Evolutionary conservation across 2,113 vertebrate species (phyloP).

Genomic region (Lagenorhynchus albirostris): DNA sequence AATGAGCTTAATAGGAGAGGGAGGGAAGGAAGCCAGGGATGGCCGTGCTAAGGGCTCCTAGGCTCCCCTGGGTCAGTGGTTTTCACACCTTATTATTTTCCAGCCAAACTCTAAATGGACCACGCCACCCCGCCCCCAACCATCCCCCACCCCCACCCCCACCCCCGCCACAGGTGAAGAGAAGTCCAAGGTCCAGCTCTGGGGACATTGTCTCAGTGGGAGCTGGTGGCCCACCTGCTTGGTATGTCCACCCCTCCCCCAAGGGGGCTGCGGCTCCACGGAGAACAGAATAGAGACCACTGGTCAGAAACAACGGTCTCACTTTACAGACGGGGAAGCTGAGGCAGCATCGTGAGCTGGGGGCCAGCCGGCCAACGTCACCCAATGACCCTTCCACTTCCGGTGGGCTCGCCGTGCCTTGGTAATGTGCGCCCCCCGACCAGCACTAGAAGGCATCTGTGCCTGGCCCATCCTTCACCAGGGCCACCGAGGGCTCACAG

Average conservation of each 20-base stretch:
- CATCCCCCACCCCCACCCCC: neutral
- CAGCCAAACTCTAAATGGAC: neutral
- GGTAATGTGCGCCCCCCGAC: accelerated
- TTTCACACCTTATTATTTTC: neutral
- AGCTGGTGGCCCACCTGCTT: neutral
- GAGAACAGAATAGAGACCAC: no score
- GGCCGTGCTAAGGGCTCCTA: accelerated
- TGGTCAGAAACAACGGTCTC: accelerated
- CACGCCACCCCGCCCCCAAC: accelerated
- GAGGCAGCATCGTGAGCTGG: neutral
- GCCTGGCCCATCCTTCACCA: neutral
- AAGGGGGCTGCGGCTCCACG: neutral
- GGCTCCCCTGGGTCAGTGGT: neutral
- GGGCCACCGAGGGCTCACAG: neutral
- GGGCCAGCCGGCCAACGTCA: accelerated
- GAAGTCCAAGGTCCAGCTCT: neutral
- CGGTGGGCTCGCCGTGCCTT: accelerated
- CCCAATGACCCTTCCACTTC: neutral
- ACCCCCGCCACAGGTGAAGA: neutral
- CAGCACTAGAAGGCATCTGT: neutral
- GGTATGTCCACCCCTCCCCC: neutral
- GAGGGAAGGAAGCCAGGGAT: neutral
- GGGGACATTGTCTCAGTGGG: neutral
- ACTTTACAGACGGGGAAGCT: neutral
- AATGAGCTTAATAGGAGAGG: neutral